A percentile compares a stretch with the other conserved stretches of the same genome.
phyloP scores from a whole-genome alignment of 2,113 vertebrate genomes.

The Ciconia maguari region DNA sequence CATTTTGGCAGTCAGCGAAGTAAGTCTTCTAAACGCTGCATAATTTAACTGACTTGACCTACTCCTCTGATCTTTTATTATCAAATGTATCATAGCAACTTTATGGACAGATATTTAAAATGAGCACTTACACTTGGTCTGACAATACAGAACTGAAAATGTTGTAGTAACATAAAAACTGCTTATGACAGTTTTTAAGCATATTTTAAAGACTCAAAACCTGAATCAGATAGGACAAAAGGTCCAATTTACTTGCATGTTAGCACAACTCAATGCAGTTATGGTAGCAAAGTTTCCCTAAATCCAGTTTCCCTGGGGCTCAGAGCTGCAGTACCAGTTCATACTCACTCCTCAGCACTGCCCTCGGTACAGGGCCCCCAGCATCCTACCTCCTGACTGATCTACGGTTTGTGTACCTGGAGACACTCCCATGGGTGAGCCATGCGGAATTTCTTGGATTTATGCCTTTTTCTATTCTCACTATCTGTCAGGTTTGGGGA shows the following conservation, averaged over 20 bases:
- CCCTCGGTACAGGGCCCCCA: rapidly evolving
- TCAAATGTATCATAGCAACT: background rate
- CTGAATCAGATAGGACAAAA: background rate
- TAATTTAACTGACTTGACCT: slow-evolving; percentile 28
- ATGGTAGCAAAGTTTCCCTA: background rate
- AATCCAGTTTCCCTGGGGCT: background rate
- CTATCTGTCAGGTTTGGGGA: background rate
- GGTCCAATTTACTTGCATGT: background rate
- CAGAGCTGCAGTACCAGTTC: background rate
- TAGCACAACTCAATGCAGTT: background rate
- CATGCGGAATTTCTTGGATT: background rate
- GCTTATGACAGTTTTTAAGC: background rate
- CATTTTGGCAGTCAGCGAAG: background rate
- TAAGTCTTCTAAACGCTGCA: background rate
- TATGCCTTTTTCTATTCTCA: background rate
- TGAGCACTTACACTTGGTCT: background rate
- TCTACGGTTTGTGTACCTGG: rapidly evolving
- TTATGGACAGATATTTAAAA: background rate
- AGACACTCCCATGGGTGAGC: background rate
- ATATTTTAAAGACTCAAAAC: background rate
- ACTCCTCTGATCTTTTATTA: slow-evolving; percentile 8
- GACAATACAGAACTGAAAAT: background rate
- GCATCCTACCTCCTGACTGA: background rate
- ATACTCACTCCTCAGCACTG: background rate
- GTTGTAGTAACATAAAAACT: background rate